Percentiles rank a stretch among this genome's conserved stretches.
These are phyloP conservation scores for Ostrea denselamellosa DNA, from an alignment of 1,140 invertebrate genomes.

Conservation along the genomic window DNA sequence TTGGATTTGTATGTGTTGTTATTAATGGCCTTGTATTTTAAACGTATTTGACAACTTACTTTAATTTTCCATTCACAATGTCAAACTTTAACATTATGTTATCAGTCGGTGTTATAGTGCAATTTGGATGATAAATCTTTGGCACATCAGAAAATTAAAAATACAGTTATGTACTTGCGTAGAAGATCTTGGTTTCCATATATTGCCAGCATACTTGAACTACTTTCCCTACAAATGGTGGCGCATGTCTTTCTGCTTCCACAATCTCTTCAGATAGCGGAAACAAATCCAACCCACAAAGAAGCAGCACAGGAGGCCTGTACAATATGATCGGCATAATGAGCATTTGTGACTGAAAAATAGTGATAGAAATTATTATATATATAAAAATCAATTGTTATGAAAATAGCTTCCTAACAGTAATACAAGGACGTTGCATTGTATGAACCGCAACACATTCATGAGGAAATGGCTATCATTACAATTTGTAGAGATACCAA, in stretches of 20 bases:
- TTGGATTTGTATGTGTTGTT: too few relatives aligned
- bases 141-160: not conserved
- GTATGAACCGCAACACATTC: too few relatives aligned
- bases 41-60: too few relatives aligned
- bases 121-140: not conserved
- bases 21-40: too few relatives aligned
- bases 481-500: too few relatives aligned
- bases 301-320: not conserved
- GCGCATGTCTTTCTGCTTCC: not conserved
- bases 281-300: not conserved
- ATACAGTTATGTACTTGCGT: not conserved
- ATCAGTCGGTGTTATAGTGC: not conserved
- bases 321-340: not conserved
- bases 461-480: too few relatives aligned
- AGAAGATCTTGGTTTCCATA: constrained; percentile 11
- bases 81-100: too few relatives aligned
- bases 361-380: not conserved
- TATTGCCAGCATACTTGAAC: not conserved
- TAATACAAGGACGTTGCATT: too few relatives aligned
- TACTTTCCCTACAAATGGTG: not conserved
- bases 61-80: too few relatives aligned
- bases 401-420: too few relatives aligned
- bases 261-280: not conserved
- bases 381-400: too few relatives aligned
- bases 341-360: not conserved